These are phyloP conservation scores for Drosophila demipolita DNA, from an alignment of 2,888 invertebrate species.

Conservation along the genomic window DNA sequence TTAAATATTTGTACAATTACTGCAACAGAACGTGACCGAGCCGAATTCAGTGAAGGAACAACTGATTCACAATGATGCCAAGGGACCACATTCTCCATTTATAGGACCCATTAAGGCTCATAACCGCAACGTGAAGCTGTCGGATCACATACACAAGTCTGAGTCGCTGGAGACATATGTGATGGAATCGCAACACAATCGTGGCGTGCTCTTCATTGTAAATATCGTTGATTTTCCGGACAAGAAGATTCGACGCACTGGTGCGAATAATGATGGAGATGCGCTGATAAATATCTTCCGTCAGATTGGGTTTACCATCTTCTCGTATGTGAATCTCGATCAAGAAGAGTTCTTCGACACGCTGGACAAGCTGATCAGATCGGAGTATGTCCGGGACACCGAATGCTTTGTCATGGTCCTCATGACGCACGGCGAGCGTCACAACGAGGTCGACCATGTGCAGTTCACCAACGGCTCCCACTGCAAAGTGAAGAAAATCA, in stretches of 20 bases:
- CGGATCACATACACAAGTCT: constrained; percentile 67
- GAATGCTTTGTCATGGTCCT: constrained; percentile 89
- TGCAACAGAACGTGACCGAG: background rate
- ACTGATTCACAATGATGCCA: constrained; percentile 9
- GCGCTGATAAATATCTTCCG: constrained; percentile 87
- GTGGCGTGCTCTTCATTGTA: constrained; percentile 88
- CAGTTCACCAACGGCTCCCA: constrained; percentile 87
- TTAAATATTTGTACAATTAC: background rate
- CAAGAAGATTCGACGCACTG: constrained; percentile 85
- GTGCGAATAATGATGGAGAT: constrained; percentile 87
- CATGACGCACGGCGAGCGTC: constrained; percentile 88
- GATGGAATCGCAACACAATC: constrained; percentile 86
- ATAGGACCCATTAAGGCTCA: constrained; percentile 34
- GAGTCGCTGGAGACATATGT: constrained; percentile 67
- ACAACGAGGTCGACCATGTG: constrained; percentile 86
- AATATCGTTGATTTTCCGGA: constrained; percentile 87
- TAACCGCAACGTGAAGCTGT: constrained; percentile 62
- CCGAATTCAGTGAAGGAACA: background rate
- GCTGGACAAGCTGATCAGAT: constrained; percentile 85
- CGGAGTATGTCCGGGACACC: constrained; percentile 84
- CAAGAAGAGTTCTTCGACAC: constrained; percentile 85
- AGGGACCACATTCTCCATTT: constrained; percentile 49
- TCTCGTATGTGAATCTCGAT: constrained; percentile 74
- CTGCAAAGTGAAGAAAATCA: constrained; percentile 86
- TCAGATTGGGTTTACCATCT: constrained; percentile 87